Evolutionary conservation across 2,888 invertebrate species (phyloP).

Genomic region (Patella pellucida): DNA sequence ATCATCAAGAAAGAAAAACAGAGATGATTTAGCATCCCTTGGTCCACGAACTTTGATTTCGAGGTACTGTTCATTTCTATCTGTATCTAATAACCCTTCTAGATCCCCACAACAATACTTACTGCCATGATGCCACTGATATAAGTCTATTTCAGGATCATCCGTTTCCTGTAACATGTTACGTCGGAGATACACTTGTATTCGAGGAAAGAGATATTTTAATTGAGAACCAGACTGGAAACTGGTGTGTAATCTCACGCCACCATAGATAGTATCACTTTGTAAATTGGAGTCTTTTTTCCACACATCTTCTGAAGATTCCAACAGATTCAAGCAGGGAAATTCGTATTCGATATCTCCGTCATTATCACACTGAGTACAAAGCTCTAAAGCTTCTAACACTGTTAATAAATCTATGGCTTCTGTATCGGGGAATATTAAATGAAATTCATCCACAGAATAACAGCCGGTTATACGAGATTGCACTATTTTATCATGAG

Average conservation of each 20-base stretch:
- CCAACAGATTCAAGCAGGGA: slow-evolving; percentile 79
- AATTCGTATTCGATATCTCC: slow-evolving; percentile 83
- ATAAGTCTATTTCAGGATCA: slow-evolving; percentile 74
- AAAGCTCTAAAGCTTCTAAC: slow-evolving; percentile 80
- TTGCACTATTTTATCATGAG: slow-evolving; percentile 69
- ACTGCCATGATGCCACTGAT: slow-evolving; percentile 82
- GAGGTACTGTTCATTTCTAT: slow-evolving; percentile 72
- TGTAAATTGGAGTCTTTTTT: slow-evolving; percentile 72
- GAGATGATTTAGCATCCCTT: slow-evolving; percentile 66
- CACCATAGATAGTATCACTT: slow-evolving; percentile 76
- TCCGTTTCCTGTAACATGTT: slow-evolving; percentile 64
- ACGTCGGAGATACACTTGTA: slow-evolving; percentile 77
- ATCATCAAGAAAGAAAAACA: slow-evolving; percentile 81
- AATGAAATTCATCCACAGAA: slow-evolving; percentile 81
- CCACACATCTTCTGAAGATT: slow-evolving; percentile 80
- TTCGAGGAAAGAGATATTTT: slow-evolving; percentile 79
- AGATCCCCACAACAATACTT: slow-evolving; percentile 79
- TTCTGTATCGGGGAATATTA: slow-evolving; percentile 80
- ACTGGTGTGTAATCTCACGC: slow-evolving; percentile 74
- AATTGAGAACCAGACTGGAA: slow-evolving; percentile 76
- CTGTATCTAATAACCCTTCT: slow-evolving; percentile 79
- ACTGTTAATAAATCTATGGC: slow-evolving; percentile 78
- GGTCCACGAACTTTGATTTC: slow-evolving; percentile 81
- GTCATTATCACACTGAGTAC: slow-evolving; percentile 80
- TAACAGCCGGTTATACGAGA: slow-evolving; percentile 77